Evolutionary conservation across 2,113 vertebrate species (phyloP).

Genomic region (Catharus fuscescens): DNA sequence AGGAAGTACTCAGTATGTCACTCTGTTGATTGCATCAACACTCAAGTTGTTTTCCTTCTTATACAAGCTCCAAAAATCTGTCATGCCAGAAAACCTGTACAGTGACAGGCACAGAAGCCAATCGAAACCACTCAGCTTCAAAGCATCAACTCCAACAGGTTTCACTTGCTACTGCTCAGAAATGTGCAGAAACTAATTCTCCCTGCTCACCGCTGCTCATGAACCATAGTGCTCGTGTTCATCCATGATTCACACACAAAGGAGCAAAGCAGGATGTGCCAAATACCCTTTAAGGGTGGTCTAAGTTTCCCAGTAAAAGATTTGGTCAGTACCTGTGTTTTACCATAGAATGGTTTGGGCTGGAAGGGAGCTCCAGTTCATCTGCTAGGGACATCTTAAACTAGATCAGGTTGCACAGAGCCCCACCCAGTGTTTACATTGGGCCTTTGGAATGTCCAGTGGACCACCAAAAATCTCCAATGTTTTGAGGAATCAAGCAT

Average conservation of each 20-base stretch:
- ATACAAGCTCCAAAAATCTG: not conserved
- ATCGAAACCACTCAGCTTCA: not conserved
- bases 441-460: not conserved
- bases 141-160: not conserved
- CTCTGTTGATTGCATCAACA: not conserved
- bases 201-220: not conserved
- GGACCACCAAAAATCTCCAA: not conserved
- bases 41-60: not conserved
- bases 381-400: not conserved
- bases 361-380: not conserved
- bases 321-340: not conserved
- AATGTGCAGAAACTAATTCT: not conserved
- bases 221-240: not conserved
- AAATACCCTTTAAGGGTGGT: not conserved
- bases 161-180: not conserved
- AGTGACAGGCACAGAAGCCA: not conserved
- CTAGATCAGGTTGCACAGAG: not conserved
- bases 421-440: rapidly evolving
- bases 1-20: not conserved
- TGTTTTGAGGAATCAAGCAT: not conserved
- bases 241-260: not conserved
- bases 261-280: not conserved
- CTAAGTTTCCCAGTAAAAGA: not conserved
- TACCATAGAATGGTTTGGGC: not conserved
- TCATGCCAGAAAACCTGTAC: not conserved